A percentile compares a stretch with the other conserved stretches of the same genome.
These are phyloP conservation scores for Gephyroberyx darwinii DNA, from an alignment of 2,797 vertebrate genomes.

Conservation along the genomic window DNA sequence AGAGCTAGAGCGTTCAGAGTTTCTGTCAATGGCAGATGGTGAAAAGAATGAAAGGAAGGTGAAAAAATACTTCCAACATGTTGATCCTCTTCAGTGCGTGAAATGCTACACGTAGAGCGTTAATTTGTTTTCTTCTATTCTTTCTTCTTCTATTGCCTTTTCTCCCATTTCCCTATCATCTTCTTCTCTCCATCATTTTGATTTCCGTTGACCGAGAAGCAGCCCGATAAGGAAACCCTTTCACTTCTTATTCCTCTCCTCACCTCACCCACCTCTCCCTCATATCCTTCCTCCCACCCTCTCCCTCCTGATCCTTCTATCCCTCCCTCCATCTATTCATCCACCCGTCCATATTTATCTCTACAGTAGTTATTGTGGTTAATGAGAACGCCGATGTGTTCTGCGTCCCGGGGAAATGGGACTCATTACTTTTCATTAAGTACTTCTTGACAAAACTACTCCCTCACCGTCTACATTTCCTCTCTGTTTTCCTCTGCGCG, in stretches of 20 bases:
- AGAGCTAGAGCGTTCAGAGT: too few species aligned
- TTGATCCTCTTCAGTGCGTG: too few species aligned
- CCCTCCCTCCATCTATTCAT: conserved; percentile 21
- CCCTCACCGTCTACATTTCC: conserved; percentile 18
- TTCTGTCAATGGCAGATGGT: too few species aligned
- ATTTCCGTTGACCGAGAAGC: not conserved
- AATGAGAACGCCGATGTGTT: conserved; percentile 47
- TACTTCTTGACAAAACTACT: conserved; percentile 34
- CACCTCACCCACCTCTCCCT: not conserved
- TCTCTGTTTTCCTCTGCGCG: not conserved
- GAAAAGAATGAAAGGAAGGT: too few species aligned
- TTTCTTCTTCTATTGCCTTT: too few species aligned
- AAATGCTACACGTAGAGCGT: too few species aligned
- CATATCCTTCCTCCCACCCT: not conserved
- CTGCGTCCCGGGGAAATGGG: conserved; percentile 53
- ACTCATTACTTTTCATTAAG: conserved; percentile 66
- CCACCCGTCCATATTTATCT: conserved; percentile 39
- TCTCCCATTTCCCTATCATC: too few species aligned
- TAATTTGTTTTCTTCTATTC: too few species aligned
- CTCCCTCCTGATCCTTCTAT: not conserved
- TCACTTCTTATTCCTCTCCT: not conserved
- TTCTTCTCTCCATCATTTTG: too few species aligned
- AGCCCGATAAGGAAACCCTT: not conserved
- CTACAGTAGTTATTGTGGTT: conserved; percentile 40
- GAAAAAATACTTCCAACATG: too few species aligned